Evolutionary conservation across 1,140 invertebrate species (phyloP).

Genomic region (Philopotamus ludificatus): DNA sequence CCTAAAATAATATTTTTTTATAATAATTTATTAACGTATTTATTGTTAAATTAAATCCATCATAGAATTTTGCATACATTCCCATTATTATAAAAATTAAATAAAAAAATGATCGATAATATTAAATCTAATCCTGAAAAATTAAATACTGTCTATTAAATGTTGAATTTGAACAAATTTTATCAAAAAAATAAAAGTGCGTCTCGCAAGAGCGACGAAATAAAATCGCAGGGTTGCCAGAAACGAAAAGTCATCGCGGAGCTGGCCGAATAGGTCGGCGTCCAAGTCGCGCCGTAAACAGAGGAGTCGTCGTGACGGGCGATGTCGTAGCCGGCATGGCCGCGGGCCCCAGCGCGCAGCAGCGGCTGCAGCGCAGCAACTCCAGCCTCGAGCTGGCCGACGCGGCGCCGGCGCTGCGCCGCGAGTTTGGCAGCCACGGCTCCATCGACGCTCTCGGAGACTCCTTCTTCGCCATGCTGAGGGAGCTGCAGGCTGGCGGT

Average conservation of each 20-base stretch:
- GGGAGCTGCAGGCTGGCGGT: constrained; percentile 62
- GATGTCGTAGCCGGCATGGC: constrained; percentile 25
- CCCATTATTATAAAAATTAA: too few species aligned
- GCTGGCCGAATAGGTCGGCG: neutral
- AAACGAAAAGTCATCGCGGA: neutral
- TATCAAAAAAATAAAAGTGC: too few species aligned
- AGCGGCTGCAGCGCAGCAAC: constrained; percentile 57
- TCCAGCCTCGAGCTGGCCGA: constrained; percentile 59
- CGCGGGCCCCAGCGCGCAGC: constrained; percentile 16
- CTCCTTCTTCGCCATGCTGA: constrained; percentile 68
- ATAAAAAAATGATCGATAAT: too few species aligned
- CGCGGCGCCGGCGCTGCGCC: constrained; percentile 51
- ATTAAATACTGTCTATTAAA: too few species aligned
- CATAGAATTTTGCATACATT: too few species aligned
- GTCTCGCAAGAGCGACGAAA: too few species aligned
- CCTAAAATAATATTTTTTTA: too few species aligned
- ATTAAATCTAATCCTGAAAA: too few species aligned
- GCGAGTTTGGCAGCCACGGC: constrained; percentile 63
- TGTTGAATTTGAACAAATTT: too few species aligned
- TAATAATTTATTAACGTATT: too few species aligned
- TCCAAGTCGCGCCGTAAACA: neutral
- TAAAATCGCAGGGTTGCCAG: neutral
- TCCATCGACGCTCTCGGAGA: constrained; percentile 58
- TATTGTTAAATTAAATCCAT: too few species aligned
- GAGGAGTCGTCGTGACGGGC: neutral